Evolutionary conservation across 64 coral and sea anemone species (phyloP), one percentile per base, ranked within the genome.

Genomic region (Platygyra sinensis): DNA sequence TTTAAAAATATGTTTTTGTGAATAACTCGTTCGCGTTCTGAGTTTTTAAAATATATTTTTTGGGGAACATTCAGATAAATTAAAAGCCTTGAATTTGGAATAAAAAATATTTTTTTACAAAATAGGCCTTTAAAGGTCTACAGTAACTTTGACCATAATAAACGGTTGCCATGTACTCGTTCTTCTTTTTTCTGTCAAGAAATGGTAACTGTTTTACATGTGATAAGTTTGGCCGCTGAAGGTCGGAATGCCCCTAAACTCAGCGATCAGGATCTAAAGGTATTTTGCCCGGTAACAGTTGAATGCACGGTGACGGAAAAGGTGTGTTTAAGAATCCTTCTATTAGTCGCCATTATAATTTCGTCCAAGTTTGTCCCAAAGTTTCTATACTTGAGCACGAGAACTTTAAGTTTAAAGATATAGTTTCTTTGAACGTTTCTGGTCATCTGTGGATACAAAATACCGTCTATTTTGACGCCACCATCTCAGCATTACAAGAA

Each of bases 201-300:
- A 4, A 10, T 63, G 61, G 61, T 19, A 63, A 63, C 18, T 63
- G 61, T 63, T 63, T 63, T 22, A 16, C 61, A 16, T 63, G 61
- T 15, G 61, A 16, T 16, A 63, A 22, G 20, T 12, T 12, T 12
- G 14, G 6, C 3, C 88, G 80, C 49, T 89, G 76, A 76, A 89
- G 76, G 51, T 32, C 36, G 14, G 67, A 59, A 76, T 90, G 88
- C 67, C 60, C 75, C 51, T 67, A 46, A 50, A 36, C 49, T 18
- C 19, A 36, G 50, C 50, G 30, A 12, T 9, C 65, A n/a, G n/a
- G n/a, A n/a, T n/a, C n/a, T n/a, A n/a, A n/a, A n/a, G 54, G 42
- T 60, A 71, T 51, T 42, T 72, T 22, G n/a, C n/a, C n/a, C 14
- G 88, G 62, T 55, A 72, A 73, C 22, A 80, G 67, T 81, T 52